Conservation (phyloP, 2,113 vertebrate genomes). For the Struthio camelus region DNA sequence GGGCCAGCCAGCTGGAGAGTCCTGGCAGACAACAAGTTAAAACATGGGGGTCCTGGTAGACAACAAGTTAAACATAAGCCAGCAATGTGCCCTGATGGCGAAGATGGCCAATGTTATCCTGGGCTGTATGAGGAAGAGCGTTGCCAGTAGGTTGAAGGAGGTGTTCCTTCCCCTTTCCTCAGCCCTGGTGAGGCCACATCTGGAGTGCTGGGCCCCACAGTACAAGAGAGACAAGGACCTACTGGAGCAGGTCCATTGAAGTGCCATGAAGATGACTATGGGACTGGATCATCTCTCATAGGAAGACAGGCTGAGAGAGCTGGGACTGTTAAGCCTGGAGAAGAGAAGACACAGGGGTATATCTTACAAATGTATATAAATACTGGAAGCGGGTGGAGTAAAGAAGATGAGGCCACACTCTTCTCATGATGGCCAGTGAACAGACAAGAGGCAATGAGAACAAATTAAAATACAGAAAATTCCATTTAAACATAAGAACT, state of each 20-base stretch:
- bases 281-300: neutral
- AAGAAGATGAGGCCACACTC: neutral
- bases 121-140: neutral
- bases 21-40: no score
- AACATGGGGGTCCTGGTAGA: no score
- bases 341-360: neutral
- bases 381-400: neutral
- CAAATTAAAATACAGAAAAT: neutral
- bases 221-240: neutral
- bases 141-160: rapidly evolving
- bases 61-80: no score
- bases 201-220: neutral
- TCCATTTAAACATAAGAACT: neutral
- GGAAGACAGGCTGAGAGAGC: neutral
- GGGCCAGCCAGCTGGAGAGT: no score
- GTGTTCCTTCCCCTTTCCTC: neutral
- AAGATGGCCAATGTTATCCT: neutral
- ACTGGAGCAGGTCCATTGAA: neutral
- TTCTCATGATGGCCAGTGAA: neutral
- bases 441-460: neutral
- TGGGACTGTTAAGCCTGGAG: neutral
- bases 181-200: neutral
- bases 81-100: neutral
- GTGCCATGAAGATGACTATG: neutral
- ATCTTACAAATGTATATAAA: neutral